Base-by-base conservation (phyloP, 2,113 vertebrate genomes). In the Mirza zaza region DNA sequence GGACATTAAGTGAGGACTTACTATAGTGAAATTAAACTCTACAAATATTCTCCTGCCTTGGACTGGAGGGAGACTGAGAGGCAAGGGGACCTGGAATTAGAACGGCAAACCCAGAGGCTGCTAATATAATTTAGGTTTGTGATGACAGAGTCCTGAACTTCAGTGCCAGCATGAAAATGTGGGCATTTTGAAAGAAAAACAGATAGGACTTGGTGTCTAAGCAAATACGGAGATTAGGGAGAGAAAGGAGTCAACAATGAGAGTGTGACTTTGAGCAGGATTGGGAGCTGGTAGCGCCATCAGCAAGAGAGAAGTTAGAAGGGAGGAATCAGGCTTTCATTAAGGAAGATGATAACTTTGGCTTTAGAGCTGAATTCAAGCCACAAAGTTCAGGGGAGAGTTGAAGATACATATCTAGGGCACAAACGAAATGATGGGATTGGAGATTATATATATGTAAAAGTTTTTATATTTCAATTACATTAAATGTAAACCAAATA, bases 211-310 rank as follows among this genome's bases (percentile, higher is more conserved):
- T 52, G 52, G 55, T 89, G 92, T 91, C 52, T 73, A 59, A 67
- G 82, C 59, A 55, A 67, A 67, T 9, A 11, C 0, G 15, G 48
- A 94, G 57, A 63, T n/a, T 2, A 32, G 34, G 81, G 73, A 50
- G 45, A 68, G 34, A 76, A 75, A n/a, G 59, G n/a, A 91, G 34
- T 80, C 59, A 20, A 0, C 4, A 42, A 42, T 11, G 63, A 70
- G 12, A 0, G 32, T 20, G 11, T 1, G 21, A 21, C 8, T 52
- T 27, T 63, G 70, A 90, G 52, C 84, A 18, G 4, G 27, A 59
- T 59, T 2, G 8, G 3, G 27, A 34, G n/a, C 1, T 2, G 36
- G 57, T 1, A 10, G 21, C 25, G 3, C 27, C n/a, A 1, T 1
- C 17, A 14, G 39, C 34, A 13, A 8, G 0, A 36, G 9, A 55